Conservation (phyloP, 1,140 invertebrate species). For the Chlorops oryzae region DNA sequence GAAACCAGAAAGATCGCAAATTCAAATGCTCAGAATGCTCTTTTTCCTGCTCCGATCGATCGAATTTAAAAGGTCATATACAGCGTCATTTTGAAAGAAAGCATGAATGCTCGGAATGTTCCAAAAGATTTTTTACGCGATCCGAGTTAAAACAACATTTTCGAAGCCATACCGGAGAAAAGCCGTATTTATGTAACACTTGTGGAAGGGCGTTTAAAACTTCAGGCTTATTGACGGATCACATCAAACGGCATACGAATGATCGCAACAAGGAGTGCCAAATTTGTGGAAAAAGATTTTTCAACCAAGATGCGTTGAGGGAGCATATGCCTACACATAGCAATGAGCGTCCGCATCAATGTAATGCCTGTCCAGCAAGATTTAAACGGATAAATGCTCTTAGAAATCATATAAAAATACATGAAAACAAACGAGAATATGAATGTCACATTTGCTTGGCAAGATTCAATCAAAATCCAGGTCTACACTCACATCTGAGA, state of each 20-base stretch:
- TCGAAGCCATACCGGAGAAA: slow-evolving; percentile 23
- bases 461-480: too few relatives aligned
- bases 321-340: slow-evolving; percentile 24
- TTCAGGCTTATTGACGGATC: slow-evolving; percentile 17
- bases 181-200: slow-evolving; percentile 26
- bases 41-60: too few relatives aligned
- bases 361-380: slow-evolving; percentile 26
- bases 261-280: slow-evolving; percentile 21
- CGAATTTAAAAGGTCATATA: too few relatives aligned
- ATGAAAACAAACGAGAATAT: background rate
- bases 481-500: too few relatives aligned
- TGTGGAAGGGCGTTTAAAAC: slow-evolving; percentile 21
- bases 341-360: slow-evolving; percentile 38
- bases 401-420: background rate
- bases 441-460: too few relatives aligned
- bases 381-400: background rate
- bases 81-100: too few relatives aligned
- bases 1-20: too few relatives aligned
- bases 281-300: slow-evolving; percentile 25
- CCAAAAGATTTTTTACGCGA: slow-evolving; percentile 19
- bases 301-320: slow-evolving; percentile 16
- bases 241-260: slow-evolving; percentile 23
- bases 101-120: slow-evolving; percentile 19
- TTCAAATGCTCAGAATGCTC: too few relatives aligned
- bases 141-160: slow-evolving; percentile 19